Conservation (phyloP, 2,888 invertebrate genomes). For the Drosophila antonietae region DNA sequence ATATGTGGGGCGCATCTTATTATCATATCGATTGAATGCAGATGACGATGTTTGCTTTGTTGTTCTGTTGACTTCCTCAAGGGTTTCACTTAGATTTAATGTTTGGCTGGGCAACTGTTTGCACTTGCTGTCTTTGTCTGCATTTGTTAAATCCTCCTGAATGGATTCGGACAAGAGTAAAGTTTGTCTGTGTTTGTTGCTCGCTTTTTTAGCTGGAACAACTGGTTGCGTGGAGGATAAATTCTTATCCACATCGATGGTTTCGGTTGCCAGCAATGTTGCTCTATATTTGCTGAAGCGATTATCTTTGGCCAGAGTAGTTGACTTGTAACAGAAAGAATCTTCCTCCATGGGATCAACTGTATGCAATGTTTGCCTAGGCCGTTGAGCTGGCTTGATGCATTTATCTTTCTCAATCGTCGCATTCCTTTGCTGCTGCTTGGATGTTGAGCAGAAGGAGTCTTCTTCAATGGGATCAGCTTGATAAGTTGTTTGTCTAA, state of each 20-base stretch:
- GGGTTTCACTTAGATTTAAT: conserved; percentile 11
- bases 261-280: background rate
- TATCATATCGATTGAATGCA: background rate
- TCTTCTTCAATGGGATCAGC: conserved; percentile 23
- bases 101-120: conserved; percentile 10
- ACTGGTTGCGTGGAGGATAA: background rate
- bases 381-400: background rate
- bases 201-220: background rate
- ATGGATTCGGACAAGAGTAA: conserved; percentile 16
- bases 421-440: background rate
- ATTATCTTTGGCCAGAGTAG: background rate
- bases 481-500: conserved; percentile 1
- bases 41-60: background rate
- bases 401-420: background rate
- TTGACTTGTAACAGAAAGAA: conserved; percentile 8
- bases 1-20: conserved; percentile 1
- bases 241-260: background rate
- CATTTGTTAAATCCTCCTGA: conserved; percentile 11
- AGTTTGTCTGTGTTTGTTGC: conserved; percentile 18
- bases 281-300: background rate
- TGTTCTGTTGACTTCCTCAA: conserved; percentile 14
- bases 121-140: background rate
- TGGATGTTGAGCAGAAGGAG: background rate
- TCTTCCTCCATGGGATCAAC: conserved; percentile 34
- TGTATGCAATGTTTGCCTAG: conserved; percentile 16